Base-by-base conservation (phyloP, 2,797 vertebrate species). In the Falco biarmicus region DNA sequence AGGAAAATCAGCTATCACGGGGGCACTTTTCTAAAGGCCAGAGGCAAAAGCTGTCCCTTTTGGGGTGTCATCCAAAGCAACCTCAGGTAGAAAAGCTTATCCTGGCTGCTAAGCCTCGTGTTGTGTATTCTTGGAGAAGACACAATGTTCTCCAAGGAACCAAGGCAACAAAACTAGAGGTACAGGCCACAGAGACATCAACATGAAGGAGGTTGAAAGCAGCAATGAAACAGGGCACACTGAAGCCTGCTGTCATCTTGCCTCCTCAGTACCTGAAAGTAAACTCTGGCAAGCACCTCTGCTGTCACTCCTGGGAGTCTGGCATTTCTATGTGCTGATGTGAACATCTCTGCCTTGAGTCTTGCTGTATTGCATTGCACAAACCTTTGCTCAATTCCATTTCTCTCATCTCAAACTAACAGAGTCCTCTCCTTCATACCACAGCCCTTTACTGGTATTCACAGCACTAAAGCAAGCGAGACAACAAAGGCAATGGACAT, bases 311-410 rank as follows among this genome's bases (percentile, higher is more conserved):
- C 81, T 57, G 28, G 32, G n/a, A 45, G 10, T 64, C 0, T 68
- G 61, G 20, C 47, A 34, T 73, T 85, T 28, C 64, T 77, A 3
- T 4, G 1, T 29, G 32, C 26, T 29, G 51, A 53, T 0, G 0
- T 34, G 54, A 47, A 21, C n/a, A 47, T 5, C 51, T 61, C 22
- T 77, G 2, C 15, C 39, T 37, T 1, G 1, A 83, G 24, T 24
- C 41, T 68, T 71, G 37, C 25, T 84, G 25, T 34, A 12, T 9
- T 53, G 59, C 19, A 31, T 16, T 43, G 28, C 6, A 20, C 7
- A 8, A 88, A 28, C 32, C 29, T 81, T 83, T 71, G 8, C 29
- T 90, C 20, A 47, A 1, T 51, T 88, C 43, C 15, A 24, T 8
- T 22, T 71, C 16, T 50, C 53, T 68, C 21, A 22, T n/a, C 31